phyloP scores from a whole-genome alignment of 1,140 invertebrate genomes.

The Metopolophium dirhodum region DNA sequence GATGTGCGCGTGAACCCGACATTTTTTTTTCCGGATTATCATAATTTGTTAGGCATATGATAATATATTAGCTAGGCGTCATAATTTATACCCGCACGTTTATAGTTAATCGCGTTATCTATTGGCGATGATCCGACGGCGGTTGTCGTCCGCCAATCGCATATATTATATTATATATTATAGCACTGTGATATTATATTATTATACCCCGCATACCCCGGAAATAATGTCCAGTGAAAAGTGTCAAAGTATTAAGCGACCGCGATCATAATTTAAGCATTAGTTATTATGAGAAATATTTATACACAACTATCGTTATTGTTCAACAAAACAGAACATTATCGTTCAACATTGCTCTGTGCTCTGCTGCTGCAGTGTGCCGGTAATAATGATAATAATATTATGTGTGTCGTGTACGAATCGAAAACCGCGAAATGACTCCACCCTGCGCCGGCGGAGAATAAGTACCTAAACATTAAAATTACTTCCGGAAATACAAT shows the following conservation, averaged over 20 bases:
- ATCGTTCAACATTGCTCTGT: background rate
- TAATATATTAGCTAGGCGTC: background rate
- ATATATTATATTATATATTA: background rate
- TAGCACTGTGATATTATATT: background rate
- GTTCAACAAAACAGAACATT: background rate
- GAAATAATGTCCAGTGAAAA: background rate
- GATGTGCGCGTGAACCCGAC: background rate
- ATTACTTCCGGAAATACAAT: too few relatives aligned
- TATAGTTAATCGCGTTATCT: constrained; percentile 21
- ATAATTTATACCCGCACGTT: background rate
- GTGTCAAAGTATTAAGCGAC: background rate
- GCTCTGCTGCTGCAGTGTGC: background rate
- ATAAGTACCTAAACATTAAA: too few relatives aligned
- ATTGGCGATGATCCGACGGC: background rate
- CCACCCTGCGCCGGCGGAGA: too few relatives aligned
- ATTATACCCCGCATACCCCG: too few relatives aligned
- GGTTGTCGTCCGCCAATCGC: background rate
- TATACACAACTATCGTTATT: background rate
- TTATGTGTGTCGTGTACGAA: background rate
- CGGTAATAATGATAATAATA: too few relatives aligned
- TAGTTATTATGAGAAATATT: background rate
- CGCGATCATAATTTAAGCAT: background rate
- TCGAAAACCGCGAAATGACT: background rate
- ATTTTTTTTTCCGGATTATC: constrained; percentile 8
- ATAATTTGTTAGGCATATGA: background rate